A percentile compares a stretch with the other conserved stretches of the same genome.
Conservation (phyloP, 2,113 vertebrate genomes). For the Eublepharis macularius region DNA sequence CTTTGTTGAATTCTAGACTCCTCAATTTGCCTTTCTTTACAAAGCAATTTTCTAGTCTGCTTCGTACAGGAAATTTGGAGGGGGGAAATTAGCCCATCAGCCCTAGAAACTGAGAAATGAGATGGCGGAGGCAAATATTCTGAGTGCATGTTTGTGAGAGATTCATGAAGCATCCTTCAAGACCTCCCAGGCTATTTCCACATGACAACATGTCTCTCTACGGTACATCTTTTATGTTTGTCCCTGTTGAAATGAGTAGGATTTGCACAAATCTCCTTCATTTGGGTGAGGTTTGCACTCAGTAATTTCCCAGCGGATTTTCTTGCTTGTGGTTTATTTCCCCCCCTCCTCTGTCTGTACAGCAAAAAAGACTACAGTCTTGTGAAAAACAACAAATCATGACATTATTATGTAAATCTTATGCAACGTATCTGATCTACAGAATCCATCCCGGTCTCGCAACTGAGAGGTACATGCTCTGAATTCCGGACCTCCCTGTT, state of each 20-base stretch:
- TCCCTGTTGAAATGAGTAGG: not conserved
- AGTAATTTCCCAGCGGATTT: not conserved
- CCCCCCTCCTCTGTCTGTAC: not conserved
- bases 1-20: not conserved
- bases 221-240: not conserved
- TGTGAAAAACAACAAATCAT: not conserved
- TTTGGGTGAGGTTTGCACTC: not conserved
- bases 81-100: not conserved
- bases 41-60: not conserved
- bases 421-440: not conserved
- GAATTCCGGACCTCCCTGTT: not conserved
- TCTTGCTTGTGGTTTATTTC: not conserved
- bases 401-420: conserved; percentile 3
- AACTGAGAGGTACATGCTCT: not conserved
- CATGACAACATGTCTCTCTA: not conserved
- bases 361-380: not conserved
- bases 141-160: not conserved
- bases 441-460: not conserved
- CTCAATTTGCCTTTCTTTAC: not conserved
- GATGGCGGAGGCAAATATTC: not conserved
- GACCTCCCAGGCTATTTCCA: not conserved
- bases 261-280: not conserved
- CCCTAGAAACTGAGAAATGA: not conserved
- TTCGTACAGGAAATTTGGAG: not conserved
- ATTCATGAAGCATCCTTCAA: not conserved